Base-by-base conservation (phyloP, 2,888 invertebrate species). In the Thecophora atra region DNA sequence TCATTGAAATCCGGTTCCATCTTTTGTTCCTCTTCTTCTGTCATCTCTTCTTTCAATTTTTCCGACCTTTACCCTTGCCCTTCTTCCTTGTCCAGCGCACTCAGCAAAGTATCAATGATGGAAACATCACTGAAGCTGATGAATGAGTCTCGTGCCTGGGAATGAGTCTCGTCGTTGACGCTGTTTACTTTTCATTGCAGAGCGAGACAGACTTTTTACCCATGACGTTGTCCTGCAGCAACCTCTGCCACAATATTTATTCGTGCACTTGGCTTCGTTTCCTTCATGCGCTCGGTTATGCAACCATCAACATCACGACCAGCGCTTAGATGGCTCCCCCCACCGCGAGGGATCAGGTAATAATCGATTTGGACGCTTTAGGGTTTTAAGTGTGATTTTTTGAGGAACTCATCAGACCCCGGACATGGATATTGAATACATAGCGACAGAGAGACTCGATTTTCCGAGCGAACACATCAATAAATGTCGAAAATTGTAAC, bases 61-160 rank as follows among this genome's bases (percentile, higher is more conserved):
- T n/a, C n/a, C n/a, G n/a, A n/a, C n/a, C n/a, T n/a, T n/a, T n/a
- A n/a, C n/a, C n/a, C n/a, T n/a, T n/a, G n/a, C n/a, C n/a, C n/a
- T n/a, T n/a, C n/a, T n/a, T n/a, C n/a, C n/a, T n/a, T n/a, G n/a
- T 1, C 37, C 1, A 8, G 37, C 6, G 37, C 37, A 8, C 37
- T 37, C 7, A n/a, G 47, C 44, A 47, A 58, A 17, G 44, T 30
- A 63, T 30, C 44, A 60, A 65, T 74, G 75, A 75, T 75, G 70
- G 72, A 75, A 73, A 75, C 72, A 74, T 75, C 76, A 74, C 64
- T 74, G 71, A 75, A 74, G 72, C 72, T 74, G 76, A 76, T 76
- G 76, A 74, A 77, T 77, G 74, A 70, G 72, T 70, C 72, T n/a
- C 24, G 58, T 15, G 28, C 28, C 24, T 11, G 28, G 58, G 17